Conservation (phyloP, 2,888 invertebrate genomes). For the Nesidiocoris tenuis region DNA sequence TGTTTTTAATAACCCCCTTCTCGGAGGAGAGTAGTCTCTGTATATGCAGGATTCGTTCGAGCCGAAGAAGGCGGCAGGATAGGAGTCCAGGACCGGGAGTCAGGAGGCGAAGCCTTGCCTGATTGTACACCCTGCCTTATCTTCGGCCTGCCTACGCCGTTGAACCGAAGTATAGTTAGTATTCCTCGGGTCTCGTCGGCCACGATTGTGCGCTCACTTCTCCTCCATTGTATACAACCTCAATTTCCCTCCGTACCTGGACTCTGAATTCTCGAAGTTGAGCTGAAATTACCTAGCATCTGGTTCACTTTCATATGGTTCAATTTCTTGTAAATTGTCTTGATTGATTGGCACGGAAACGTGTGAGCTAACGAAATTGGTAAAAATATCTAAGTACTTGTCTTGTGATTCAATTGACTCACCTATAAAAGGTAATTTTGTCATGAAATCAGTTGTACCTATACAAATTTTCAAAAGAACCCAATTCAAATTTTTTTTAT, state of each 20-base stretch:
- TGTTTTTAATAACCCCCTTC: slow-evolving; percentile 45
- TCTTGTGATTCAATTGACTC: too few species aligned
- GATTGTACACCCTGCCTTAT: not conserved
- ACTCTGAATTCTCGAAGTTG: not conserved
- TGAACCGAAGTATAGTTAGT: not conserved
- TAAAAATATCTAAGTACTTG: too few species aligned
- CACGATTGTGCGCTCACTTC: not conserved
- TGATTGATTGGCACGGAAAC: too few species aligned
- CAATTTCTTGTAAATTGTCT: too few species aligned
- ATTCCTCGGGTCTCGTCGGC: not conserved
- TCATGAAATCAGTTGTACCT: too few species aligned
- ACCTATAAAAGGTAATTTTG: too few species aligned
- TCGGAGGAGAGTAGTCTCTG: not conserved
- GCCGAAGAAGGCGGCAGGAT: not conserved
- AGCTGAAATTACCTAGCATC: not conserved
- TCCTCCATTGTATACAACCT: not conserved
- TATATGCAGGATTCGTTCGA: not conserved
- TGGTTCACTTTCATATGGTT: not conserved
- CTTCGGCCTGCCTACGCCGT: not conserved
- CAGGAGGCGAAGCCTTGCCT: not conserved
- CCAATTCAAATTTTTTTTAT: too few species aligned
- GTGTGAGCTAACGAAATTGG: too few species aligned
- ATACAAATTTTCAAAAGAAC: too few species aligned
- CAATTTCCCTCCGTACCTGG: not conserved
- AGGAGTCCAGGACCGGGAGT: not conserved